Evolutionary conservation across 1,140 invertebrate genomes (phyloP).

Genomic region (Diprion similis): DNA sequence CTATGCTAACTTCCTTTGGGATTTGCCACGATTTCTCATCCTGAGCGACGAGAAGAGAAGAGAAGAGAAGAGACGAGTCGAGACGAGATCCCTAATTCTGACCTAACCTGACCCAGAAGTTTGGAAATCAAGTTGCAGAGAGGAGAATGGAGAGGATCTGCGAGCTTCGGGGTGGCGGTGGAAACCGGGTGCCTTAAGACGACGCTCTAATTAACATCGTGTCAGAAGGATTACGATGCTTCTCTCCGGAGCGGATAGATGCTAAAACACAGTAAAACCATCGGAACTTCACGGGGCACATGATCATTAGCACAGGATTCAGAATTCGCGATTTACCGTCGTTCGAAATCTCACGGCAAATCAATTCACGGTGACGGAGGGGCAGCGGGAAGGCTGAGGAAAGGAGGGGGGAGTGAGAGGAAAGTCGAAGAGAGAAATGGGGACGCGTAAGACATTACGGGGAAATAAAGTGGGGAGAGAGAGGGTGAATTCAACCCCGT

Average conservation of each 20-base stretch:
- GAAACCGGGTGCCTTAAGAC: constrained; percentile 31
- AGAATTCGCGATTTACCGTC: no score
- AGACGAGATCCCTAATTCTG: constrained; percentile 37
- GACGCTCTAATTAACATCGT: constrained; percentile 53
- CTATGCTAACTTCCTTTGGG: constrained; percentile 51
- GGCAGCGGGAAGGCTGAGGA: constrained; percentile 1
- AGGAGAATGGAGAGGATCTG: constrained; percentile 26
- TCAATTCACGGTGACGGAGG: background rate
- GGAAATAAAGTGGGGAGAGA: background rate
- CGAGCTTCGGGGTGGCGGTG: background rate
- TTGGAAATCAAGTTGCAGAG: constrained; percentile 47
- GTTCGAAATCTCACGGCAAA: no score
- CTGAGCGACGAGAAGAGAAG: constrained; percentile 10
- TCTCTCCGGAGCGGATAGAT: no score
- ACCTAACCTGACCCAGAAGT: constrained; percentile 38
- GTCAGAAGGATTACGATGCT: constrained; percentile 42
- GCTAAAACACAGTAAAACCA: no score
- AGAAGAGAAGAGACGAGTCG: constrained; percentile 9
- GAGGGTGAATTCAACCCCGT: constrained; percentile 9
- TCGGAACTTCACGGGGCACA: no score
- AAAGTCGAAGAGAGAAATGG: constrained; percentile 22
- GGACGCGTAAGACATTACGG: background rate
- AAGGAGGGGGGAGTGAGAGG: no score
- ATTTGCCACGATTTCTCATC: constrained; percentile 36
- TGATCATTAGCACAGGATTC: no score